Conservation (phyloP, 2,888 invertebrate genomes). For the Ceraclea dissimilis region DNA sequence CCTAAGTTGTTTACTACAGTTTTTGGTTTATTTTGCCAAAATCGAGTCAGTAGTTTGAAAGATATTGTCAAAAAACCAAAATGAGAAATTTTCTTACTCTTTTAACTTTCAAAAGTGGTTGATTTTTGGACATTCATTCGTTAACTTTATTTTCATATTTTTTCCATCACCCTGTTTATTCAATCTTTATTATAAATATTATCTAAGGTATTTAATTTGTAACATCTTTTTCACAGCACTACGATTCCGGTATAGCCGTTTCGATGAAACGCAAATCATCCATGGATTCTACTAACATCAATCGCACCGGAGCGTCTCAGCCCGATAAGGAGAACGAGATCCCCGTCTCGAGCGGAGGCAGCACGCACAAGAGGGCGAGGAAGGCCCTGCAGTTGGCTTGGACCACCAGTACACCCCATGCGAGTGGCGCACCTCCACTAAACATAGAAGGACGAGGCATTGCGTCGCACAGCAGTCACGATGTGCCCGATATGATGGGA, state of each 20-base stretch:
- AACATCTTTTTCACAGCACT: background rate
- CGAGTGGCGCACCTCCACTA: slow-evolving; percentile 24
- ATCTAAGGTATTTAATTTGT: too few relatives aligned
- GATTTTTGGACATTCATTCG: too few relatives aligned
- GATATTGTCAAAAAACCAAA: too few relatives aligned
- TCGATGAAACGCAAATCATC: slow-evolving; percentile 34
- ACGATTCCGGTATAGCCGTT: slow-evolving; percentile 43
- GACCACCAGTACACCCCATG: slow-evolving; percentile 45
- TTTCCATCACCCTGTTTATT: too few relatives aligned
- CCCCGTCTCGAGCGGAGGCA: slow-evolving; percentile 33
- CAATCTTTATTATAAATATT: too few relatives aligned
- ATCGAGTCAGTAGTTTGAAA: too few relatives aligned
- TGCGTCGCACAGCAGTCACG: slow-evolving; percentile 20
- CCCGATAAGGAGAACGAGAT: slow-evolving; percentile 62
- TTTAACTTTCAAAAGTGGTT: too few relatives aligned
- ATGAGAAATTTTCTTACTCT: too few relatives aligned
- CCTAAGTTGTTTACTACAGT: too few relatives aligned
- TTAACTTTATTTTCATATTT: too few relatives aligned
- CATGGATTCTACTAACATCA: slow-evolving; percentile 4
- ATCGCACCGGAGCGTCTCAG: slow-evolving; percentile 24
- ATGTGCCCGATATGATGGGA: slow-evolving; percentile 59
- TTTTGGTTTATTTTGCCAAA: too few relatives aligned
- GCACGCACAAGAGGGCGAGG: slow-evolving; percentile 57
- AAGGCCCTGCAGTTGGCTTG: slow-evolving; percentile 75
- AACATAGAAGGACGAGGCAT: slow-evolving; percentile 4